Conservation (phyloP, 1,140 invertebrate genomes). For the Luehdorfia chinensis region DNA sequence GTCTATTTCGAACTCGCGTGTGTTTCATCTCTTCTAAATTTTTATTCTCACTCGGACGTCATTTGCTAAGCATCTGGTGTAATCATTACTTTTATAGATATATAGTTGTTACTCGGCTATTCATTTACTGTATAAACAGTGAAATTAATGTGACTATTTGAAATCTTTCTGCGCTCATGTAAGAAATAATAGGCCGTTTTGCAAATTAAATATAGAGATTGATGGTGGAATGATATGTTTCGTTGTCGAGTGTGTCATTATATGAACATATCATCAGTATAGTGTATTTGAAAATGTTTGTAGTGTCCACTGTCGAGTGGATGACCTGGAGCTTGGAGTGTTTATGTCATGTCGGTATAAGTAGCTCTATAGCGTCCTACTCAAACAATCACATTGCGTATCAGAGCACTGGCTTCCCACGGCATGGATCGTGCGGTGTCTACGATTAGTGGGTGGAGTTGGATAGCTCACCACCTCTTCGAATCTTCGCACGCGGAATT, state of each 20-base stretch:
- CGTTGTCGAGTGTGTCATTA: neutral
- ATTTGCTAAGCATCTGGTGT: conserved; percentile 8
- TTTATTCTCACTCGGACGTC: conserved; percentile 35
- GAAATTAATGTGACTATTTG: neutral
- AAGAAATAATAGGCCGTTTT: no score
- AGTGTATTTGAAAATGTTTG: conserved; percentile 5
- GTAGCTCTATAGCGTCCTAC: neutral
- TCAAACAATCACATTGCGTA: neutral
- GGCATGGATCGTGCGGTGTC: conserved; percentile 2
- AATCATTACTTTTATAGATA: conserved; percentile 8
- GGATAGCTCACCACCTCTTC: no score
- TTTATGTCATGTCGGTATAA: neutral
- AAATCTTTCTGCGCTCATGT: neutral
- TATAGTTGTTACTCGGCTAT: neutral
- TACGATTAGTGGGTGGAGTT: conserved; percentile 22
- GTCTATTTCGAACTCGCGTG: conserved; percentile 55
- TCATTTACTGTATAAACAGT: conserved; percentile 2
- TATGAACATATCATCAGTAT: neutral
- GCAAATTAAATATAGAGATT: no score
- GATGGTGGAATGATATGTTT: neutral
- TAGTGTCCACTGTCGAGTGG: neutral
- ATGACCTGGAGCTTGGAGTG: neutral
- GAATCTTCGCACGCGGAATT: neutral
- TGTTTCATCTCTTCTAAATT: conserved; percentile 47
- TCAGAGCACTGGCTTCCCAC: conserved; percentile 4